Conservation (phyloP, 2,797 vertebrate genomes). For the Rhinatrema bivittatum region DNA sequence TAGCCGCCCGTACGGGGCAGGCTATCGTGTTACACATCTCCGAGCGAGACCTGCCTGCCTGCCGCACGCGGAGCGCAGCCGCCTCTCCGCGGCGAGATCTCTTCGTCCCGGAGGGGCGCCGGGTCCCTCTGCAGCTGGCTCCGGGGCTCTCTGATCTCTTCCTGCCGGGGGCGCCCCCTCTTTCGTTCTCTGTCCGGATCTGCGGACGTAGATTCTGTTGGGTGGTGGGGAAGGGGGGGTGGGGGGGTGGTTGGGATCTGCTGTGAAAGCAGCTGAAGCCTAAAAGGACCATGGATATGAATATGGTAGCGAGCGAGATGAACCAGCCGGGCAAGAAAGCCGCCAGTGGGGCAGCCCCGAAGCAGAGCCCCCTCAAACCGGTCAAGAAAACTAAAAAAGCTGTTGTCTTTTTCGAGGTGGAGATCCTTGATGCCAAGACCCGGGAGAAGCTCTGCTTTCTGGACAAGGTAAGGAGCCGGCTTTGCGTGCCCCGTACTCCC, state of each 20-base stretch:
- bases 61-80: conserved; percentile 11
- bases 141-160: conserved; percentile 2
- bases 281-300: conserved; percentile 57
- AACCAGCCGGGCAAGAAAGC: conserved; percentile 32
- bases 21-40: conserved; percentile 42
- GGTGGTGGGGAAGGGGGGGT: too few species aligned
- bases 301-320: conserved; percentile 64
- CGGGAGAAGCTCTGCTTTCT: conserved; percentile 94
- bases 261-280: too few species aligned
- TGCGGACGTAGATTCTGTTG: too few species aligned
- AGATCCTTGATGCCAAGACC: conserved; percentile 88
- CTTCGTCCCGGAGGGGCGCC: conserved; percentile 6
- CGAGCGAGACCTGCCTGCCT: conserved; percentile 15
- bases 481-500: too few species aligned
- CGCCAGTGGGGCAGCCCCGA: conserved; percentile 33
- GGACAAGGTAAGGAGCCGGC: conserved; percentile 73
- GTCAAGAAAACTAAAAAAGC: conserved; percentile 82
- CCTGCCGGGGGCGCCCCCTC: conserved; percentile 9
- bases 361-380: conserved; percentile 42
- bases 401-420: conserved; percentile 95
- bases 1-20: conserved; percentile 13
- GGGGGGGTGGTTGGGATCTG: too few species aligned
- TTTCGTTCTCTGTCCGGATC: too few species aligned
- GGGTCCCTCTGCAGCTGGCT: too few species aligned
- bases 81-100: conserved; percentile 27